Evolutionary conservation across 2,888 invertebrate species (phyloP), one percentile per base, ranked within the genome.

Genomic region (Meiosimyza decipiens): DNA sequence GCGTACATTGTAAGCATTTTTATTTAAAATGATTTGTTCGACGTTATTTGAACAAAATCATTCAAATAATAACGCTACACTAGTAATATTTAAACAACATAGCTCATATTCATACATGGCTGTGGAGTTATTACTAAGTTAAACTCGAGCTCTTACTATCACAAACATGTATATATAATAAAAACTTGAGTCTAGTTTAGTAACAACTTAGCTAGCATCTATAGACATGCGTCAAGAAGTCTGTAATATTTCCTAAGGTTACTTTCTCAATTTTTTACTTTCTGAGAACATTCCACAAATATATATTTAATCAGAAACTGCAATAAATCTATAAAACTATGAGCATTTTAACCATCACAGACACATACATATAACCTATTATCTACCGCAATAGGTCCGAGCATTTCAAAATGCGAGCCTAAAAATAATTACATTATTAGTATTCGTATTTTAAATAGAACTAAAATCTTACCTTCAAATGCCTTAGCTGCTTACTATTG

Each of bases 331-430:
- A 54, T 63, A 62, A 52, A 40, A 63, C 52, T 33, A 63, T 15
- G n/a, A 13, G 13, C 33, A 9, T 52, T 16, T n/a, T 52, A 33
- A 16, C 62, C 13, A 47, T 40, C 22, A 64, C 18, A 22, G 18
- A 18, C 40, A 49, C 40, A 40, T 40, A 28, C 40, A 40, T 40
- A 9, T 40, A 40, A 40, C 40, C 40, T 9, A 40, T 40, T 40
- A 40, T 40, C 59, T 72, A 72, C 55, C 57, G 68, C 7, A 65
- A 22, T 51, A 75, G 16, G 6, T 75, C 75, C 51, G 73, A 65
- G 66, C 66, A 71, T 71, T 75, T 75, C 66, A 74, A 49, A 47
- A 74, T 65, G 52, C 74, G 74, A 12, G 72, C 74, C 74, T 74
- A 52, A 28, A 64, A 15, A 55, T 33, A 64, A 22, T 13, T 1